These are phyloP conservation scores for Pemphigus obesinymphae DNA, from an alignment of 1,140 invertebrate species.

Conservation along the genomic window DNA sequence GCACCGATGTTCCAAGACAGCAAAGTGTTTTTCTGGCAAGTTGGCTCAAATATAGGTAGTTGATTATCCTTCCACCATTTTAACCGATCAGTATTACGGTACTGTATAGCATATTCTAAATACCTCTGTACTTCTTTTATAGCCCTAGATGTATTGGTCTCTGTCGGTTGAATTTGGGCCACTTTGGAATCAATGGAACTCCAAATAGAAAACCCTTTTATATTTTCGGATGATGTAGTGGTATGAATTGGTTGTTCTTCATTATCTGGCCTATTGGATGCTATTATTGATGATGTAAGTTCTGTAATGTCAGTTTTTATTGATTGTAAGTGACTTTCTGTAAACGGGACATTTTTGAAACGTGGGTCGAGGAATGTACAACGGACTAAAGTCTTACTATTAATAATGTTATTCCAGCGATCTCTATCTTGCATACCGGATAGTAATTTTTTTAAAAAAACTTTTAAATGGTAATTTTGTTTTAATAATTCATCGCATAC, in stretches of 20 bases:
- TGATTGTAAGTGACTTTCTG: not conserved
- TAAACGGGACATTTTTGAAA: not conserved
- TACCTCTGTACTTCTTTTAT: not conserved
- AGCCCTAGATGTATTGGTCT: not conserved
- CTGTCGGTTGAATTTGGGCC: not conserved
- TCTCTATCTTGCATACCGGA: too few relatives aligned
- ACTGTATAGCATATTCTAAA: not conserved
- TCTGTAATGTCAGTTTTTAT: not conserved
- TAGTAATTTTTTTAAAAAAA: not conserved
- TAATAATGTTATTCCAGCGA: too few relatives aligned
- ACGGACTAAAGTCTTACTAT: too few relatives aligned
- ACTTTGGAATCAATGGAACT: not conserved
- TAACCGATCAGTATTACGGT: too few relatives aligned
- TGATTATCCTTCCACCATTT: not conserved
- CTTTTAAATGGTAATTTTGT: not conserved
- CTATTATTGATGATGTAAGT: not conserved
- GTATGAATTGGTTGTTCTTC: too few relatives aligned
- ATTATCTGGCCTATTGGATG: too few relatives aligned
- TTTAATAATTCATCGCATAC: too few relatives aligned
- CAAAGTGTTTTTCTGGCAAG: too few relatives aligned
- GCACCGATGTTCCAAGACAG: slow-evolving; percentile 3
- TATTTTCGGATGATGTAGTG: not conserved
- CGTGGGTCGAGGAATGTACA: too few relatives aligned
- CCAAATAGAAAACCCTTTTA: too few relatives aligned
- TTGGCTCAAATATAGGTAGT: not conserved